phyloP scores from a whole-genome alignment of 1,140 invertebrate species.

The Rhynchophorus ferrugineus region DNA sequence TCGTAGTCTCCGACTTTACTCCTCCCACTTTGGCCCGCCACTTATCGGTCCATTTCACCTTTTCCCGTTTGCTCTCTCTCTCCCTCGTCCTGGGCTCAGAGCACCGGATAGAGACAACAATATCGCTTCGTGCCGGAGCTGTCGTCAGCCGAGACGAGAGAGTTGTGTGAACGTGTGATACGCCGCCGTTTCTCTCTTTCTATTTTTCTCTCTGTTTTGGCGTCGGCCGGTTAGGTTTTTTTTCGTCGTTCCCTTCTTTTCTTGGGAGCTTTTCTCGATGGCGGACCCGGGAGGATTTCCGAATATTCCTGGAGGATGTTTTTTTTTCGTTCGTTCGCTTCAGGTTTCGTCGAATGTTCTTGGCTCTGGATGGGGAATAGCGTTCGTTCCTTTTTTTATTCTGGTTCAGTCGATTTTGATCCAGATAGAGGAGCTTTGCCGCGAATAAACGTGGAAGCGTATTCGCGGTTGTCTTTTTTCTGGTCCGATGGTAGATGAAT shows the following conservation, averaged over 20 bases:
- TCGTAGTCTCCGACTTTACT: slow-evolving; percentile 28
- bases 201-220: background rate
- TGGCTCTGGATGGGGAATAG: too few species aligned
- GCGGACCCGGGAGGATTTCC: too few species aligned
- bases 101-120: too few species aligned
- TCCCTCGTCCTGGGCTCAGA: slow-evolving; percentile 13
- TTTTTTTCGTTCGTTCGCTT: too few species aligned
- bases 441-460: too few species aligned
- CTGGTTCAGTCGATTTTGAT: too few species aligned
- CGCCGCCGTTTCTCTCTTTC: slow-evolving; percentile 8
- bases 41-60: slow-evolving; percentile 32
- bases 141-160: slow-evolving; percentile 14
- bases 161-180: slow-evolving; percentile 17
- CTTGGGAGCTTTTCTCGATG: background rate
- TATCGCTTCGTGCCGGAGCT: too few species aligned
- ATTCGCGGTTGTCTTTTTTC: too few species aligned
- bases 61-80: slow-evolving; percentile 22
- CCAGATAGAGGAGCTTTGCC: too few species aligned
- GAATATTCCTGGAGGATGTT: background rate
- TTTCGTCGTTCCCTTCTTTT: background rate
- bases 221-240: slow-evolving; percentile 10
- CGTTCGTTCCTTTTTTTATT: background rate
- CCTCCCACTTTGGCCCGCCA: slow-evolving; percentile 35
- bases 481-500: too few species aligned
- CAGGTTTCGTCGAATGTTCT: too few species aligned